phyloP scores from a whole-genome alignment of 1,140 invertebrate genomes.

The Galleria mellonella region DNA sequence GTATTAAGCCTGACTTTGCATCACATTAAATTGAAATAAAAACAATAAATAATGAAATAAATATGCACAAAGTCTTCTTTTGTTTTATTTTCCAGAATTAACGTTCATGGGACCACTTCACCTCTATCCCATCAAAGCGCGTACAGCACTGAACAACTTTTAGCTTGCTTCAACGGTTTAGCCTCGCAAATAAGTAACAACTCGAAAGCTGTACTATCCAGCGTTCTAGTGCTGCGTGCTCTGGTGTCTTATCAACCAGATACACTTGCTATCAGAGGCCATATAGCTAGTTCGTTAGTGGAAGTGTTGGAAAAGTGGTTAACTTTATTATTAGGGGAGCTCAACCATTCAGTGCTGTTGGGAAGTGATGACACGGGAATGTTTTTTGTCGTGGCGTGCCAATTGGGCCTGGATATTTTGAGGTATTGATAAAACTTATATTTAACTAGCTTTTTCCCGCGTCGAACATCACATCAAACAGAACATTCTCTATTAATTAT shows the following conservation, averaged over 20 bases:
- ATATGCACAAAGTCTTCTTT: too few relatives aligned
- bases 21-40: too few relatives aligned
- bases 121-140: slow-evolving; percentile 53
- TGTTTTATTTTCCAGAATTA: slow-evolving; percentile 37
- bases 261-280: slow-evolving; percentile 23
- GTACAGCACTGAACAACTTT: slow-evolving; percentile 50
- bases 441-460: too few relatives aligned
- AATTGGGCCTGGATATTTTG: slow-evolving; percentile 40
- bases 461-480: too few relatives aligned
- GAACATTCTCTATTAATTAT: too few relatives aligned
- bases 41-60: too few relatives aligned
- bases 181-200: slow-evolving; percentile 27
- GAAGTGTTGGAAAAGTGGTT: slow-evolving; percentile 48
- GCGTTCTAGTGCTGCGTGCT: slow-evolving; percentile 48
- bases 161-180: slow-evolving; percentile 37
- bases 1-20: too few relatives aligned
- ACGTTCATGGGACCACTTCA: slow-evolving; percentile 28
- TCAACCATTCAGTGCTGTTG: slow-evolving; percentile 40
- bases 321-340: slow-evolving; percentile 25
- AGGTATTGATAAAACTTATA: slow-evolving; percentile 30
- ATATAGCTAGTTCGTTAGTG: slow-evolving; percentile 24
- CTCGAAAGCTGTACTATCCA: slow-evolving; percentile 31
- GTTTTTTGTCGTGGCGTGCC: slow-evolving; percentile 38
- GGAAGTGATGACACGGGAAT: slow-evolving; percentile 33
- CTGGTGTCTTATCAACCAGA: slow-evolving; percentile 53